These are phyloP conservation scores for Natator depressus DNA, from an alignment of 2,113 vertebrate genomes.

Conservation along the genomic window DNA sequence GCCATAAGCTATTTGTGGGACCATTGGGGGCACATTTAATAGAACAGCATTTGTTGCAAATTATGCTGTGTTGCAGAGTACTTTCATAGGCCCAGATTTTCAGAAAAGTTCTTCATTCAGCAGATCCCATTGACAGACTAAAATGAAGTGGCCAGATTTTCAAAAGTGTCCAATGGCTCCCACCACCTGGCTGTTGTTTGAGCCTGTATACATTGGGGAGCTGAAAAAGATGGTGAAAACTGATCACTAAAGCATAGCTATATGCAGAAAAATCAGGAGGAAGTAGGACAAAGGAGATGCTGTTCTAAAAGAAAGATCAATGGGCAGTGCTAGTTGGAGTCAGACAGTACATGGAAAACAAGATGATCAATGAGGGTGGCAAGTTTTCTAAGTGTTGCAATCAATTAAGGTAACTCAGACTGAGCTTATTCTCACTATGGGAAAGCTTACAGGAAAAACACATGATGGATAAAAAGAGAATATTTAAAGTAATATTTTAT, in stretches of 20 bases:
- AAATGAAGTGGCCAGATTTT: background rate
- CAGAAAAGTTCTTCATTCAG: background rate
- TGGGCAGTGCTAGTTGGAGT: background rate
- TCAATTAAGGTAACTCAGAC: background rate
- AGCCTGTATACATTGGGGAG: accelerated
- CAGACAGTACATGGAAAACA: accelerated
- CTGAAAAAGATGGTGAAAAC: background rate
- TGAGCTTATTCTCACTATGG: background rate
- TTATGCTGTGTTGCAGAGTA: accelerated
- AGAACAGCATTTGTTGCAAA: background rate
- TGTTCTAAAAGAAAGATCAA: background rate
- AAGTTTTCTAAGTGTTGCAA: background rate
- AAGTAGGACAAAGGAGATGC: background rate
- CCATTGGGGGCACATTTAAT: accelerated
- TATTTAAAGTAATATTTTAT: constrained; percentile 1
- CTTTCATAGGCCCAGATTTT: background rate
- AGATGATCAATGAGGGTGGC: background rate
- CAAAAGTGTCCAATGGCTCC: background rate
- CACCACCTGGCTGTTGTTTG: background rate
- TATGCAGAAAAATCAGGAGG: background rate
- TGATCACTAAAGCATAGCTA: background rate
- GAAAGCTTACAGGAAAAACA: background rate
- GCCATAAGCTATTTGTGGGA: background rate
- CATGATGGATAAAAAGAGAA: background rate
- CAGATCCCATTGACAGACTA: background rate